phyloP scores from a whole-genome alignment of 2,797 vertebrate species.

The Notolepis coatsorum region DNA sequence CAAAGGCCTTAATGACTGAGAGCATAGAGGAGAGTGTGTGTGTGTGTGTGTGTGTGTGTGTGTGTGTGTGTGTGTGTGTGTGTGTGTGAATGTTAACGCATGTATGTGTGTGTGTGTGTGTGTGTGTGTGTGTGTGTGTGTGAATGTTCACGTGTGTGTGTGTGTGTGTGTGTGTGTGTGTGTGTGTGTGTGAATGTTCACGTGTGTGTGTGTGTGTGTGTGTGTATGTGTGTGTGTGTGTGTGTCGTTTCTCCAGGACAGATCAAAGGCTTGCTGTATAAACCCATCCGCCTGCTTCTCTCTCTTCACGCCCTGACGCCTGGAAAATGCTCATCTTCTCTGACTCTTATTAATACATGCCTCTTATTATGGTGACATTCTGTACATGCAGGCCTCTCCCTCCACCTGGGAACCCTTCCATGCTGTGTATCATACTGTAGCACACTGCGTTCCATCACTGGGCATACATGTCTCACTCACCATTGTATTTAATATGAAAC shows the following conservation, averaged over 20 bases:
- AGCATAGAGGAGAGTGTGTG: no score
- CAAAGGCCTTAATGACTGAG: not conserved
- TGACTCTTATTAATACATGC: constrained; percentile 30
- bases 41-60: not conserved
- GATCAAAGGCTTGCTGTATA: not conserved
- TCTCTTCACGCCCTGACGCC: not conserved
- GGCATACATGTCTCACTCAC: no score
- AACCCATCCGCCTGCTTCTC: no score
- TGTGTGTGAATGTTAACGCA: constrained; percentile 1
- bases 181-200: constrained; percentile 16
- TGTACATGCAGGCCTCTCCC: no score
- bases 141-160: constrained; percentile 11
- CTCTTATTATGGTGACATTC: no score
- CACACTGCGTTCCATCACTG: no score
- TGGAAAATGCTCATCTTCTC: not conserved
- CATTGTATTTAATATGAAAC: no score
- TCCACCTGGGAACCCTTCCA: no score
- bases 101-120: constrained; percentile 7
- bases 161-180: not conserved
- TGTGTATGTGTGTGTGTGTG: not conserved
- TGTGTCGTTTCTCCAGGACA: not conserved
- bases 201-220: constrained; percentile 25
- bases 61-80: not conserved
- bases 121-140: constrained; percentile 36
- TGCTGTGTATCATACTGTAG: no score